phyloP scores from a whole-genome alignment of 2,113 vertebrate genomes.

The Crotalus horridus region DNA sequence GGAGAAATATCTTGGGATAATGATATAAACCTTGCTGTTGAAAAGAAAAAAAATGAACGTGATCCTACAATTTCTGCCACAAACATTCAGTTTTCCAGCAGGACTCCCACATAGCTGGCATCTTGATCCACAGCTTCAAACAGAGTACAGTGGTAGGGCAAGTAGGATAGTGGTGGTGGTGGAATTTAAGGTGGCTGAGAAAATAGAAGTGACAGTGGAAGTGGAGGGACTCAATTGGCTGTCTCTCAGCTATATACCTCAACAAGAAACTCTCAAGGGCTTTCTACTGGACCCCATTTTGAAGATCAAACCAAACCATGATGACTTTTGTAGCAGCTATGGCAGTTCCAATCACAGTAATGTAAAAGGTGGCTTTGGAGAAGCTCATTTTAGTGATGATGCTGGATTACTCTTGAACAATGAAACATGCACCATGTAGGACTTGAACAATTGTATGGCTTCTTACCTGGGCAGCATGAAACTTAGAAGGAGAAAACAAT shows the following conservation, averaged over 20 bases:
- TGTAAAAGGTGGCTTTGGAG: slow-evolving; percentile 16
- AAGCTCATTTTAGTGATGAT: slow-evolving; percentile 36
- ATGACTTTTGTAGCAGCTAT: slow-evolving; percentile 23
- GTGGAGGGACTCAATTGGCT: background rate
- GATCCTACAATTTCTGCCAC: slow-evolving; percentile 44
- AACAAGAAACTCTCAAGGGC: slow-evolving; percentile 1
- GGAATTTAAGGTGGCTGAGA: background rate
- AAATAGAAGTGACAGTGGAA: background rate
- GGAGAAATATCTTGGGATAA: slow-evolving; percentile 42
- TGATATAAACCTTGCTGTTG: slow-evolving; percentile 39
- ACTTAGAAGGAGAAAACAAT: slow-evolving; percentile 59
- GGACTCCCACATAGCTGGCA: background rate
- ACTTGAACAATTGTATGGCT: slow-evolving; percentile 67
- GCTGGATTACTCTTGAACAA: slow-evolving; percentile 59
- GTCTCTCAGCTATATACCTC: background rate
- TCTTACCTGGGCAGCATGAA: slow-evolving; percentile 70
- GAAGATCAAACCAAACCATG: slow-evolving; percentile 47
- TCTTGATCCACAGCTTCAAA: slow-evolving; percentile 38
- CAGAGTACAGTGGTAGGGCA: slow-evolving; percentile 21
- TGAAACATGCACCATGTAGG: slow-evolving; percentile 71
- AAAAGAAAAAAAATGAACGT: slow-evolving; percentile 30
- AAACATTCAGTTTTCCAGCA: background rate
- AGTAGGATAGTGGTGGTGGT: slow-evolving; percentile 17
- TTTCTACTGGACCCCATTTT: slow-evolving; percentile 32
- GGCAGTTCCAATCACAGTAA: background rate